phyloP scores from a whole-genome alignment of 2,888 invertebrate species.

The Deladenus siricidicola region DNA sequence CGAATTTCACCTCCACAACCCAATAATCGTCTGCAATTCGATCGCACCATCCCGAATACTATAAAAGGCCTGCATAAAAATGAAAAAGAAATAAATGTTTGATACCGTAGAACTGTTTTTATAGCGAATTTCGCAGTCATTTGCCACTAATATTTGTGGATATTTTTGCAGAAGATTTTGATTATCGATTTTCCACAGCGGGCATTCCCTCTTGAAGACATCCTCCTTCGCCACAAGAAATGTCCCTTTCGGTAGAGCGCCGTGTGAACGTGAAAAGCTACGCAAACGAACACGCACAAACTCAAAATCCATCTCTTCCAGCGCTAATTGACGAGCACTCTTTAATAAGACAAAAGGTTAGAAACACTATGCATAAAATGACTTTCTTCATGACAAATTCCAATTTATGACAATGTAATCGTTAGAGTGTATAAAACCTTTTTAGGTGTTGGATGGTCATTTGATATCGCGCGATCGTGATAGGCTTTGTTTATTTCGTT shows the following conservation, averaged over 20 bases:
- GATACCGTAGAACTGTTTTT: constrained; percentile 36
- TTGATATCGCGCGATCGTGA: no score
- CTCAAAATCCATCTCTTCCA: no score
- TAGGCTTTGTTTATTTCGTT: no score
- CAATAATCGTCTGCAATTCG: constrained; percentile 42
- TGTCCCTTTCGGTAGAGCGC: constrained; percentile 42
- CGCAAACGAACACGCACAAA: constrained; percentile 3
- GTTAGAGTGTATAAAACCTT: no score
- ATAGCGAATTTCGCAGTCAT: constrained; percentile 17
- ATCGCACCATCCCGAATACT: constrained; percentile 53
- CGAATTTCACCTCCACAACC: constrained; percentile 32
- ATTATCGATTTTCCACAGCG: constrained; percentile 52
- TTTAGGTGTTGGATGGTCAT: no score
- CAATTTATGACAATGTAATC: no score
- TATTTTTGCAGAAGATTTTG: constrained; percentile 53
- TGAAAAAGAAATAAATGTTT: not conserved
- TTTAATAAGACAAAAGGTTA: no score
- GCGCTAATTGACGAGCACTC: no score
- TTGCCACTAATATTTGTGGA: constrained; percentile 25
- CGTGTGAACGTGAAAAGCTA: constrained; percentile 9
- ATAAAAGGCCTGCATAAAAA: not conserved
- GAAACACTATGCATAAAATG: no score
- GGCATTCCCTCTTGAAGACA: constrained; percentile 40
- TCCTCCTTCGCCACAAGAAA: constrained; percentile 50
- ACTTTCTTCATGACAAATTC: no score